These are phyloP conservation scores for Xestia rhomboidea DNA, from an alignment of 2,888 invertebrate species.

Conservation along the genomic window DNA sequence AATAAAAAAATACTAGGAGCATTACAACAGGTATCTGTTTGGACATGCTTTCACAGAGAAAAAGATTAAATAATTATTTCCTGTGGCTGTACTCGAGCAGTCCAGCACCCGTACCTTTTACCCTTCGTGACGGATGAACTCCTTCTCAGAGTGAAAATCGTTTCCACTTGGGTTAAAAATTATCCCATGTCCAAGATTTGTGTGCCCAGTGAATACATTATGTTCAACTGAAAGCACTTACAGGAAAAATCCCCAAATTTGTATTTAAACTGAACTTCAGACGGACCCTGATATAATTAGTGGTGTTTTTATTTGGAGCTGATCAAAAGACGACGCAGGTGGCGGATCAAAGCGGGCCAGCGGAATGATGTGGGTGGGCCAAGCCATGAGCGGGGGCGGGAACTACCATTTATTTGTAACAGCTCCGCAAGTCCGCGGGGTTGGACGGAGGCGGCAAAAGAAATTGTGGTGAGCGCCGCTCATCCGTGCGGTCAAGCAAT, in stretches of 20 bases:
- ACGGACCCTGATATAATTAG: constrained; percentile 57
- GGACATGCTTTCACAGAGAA: background rate
- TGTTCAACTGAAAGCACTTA: constrained; percentile 35
- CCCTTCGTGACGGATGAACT: background rate
- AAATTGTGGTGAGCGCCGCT: background rate
- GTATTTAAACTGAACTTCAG: constrained; percentile 23
- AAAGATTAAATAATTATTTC: background rate
- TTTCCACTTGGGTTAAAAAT: background rate
- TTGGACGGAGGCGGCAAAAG: no score
- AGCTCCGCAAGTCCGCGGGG: background rate
- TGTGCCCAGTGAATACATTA: constrained; percentile 16
- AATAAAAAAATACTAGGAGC: no score
- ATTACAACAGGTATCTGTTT: no score
- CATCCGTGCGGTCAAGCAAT: background rate
- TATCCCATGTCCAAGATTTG: background rate
- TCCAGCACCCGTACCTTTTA: background rate
- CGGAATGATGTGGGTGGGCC: constrained; percentile 6
- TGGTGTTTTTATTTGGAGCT: constrained; percentile 63
- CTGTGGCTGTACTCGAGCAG: background rate
- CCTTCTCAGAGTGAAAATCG: background rate
- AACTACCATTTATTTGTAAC: background rate
- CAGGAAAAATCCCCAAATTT: constrained; percentile 18
- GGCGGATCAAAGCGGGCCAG: constrained; percentile 65
- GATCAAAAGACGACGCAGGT: constrained; percentile 67
- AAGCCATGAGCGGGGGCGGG: constrained; percentile 5